Evolutionary conservation across 2,797 vertebrate species (phyloP), one percentile per base, ranked within the genome.

Genomic region (Karalla daura): DNA sequence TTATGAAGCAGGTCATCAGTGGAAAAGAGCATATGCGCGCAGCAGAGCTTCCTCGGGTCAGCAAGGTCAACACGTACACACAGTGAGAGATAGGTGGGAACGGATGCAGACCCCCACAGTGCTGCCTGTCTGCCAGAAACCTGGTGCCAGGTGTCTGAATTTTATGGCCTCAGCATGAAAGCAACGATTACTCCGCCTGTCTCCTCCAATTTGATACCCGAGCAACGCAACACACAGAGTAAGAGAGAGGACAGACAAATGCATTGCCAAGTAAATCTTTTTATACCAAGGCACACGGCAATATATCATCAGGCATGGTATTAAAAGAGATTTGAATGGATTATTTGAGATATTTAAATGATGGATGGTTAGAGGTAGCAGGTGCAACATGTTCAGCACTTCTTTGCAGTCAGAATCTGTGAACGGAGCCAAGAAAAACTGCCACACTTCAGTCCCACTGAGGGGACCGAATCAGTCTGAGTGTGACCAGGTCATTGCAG

Each of bases 121-220:
- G 70, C 58, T 78, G 73, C 69, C 77, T 78, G 56, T 55, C 78
- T 85, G 86, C 86, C 78, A 84, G 76, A 81, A 88, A 85, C 76
- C 78, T 63, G 74, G 64, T 78, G 89, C 81, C 90, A 90, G 89
- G 88, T 92, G 89, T 89, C 79, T 75, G 74, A 79, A 76, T 86
- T 88, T 89, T 85, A 88, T 73, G 33, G 78, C 75, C 78, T 68
- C 88, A 81, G 69, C 86, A 27, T 67, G 70, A 86, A 81, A 77
- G 75, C 82, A 85, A 78, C 39, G 51, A 78, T 88, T 88, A 78
- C 72, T 76, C 65, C 9, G 32, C n/a, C 74, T 81, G 84, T 88
- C 90, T 82, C 70, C 43, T 91, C 73, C 71, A 17, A 81, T 90
- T 78, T 89, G 59, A 80, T 76, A 77, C 36, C 39, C 1, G 9